Evolutionary conservation across 2,797 vertebrate genomes (phyloP).

Genomic region (Octomys mimax): DNA sequence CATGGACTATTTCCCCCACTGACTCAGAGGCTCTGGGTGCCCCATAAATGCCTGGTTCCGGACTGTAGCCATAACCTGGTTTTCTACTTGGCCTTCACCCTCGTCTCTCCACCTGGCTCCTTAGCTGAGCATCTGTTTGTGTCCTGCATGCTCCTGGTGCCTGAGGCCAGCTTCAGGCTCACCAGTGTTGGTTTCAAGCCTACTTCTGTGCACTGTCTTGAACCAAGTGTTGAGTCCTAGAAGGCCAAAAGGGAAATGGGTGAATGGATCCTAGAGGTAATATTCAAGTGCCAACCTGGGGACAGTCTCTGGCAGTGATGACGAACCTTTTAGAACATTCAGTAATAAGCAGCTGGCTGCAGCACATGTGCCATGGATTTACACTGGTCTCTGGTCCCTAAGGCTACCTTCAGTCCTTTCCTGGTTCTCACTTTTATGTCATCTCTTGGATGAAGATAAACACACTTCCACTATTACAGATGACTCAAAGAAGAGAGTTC

Average conservation of each 20-base stretch:
- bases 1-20: neutral
- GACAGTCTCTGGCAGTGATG: neutral
- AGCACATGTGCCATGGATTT: neutral
- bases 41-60: neutral
- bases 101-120: neutral
- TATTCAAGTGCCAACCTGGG: neutral
- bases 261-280: neutral
- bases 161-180: neutral
- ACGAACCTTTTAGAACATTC: neutral
- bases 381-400: neutral
- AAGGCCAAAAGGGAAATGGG: neutral
- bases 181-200: neutral
- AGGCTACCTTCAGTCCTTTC: neutral
- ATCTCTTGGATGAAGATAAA: constrained; percentile 57
- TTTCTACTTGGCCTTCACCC: constrained; percentile 23
- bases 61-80: neutral
- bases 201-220: neutral
- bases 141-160: neutral
- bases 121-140: neutral
- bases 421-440: constrained; percentile 7
- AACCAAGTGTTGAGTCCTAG: neutral
- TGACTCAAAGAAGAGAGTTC: constrained; percentile 40
- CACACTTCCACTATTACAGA: constrained; percentile 33
- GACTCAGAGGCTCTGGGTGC: neutral
- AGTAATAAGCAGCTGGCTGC: neutral